A percentile compares a stretch with the other conserved stretches of the same genome.
Evolutionary conservation across 2,113 vertebrate genomes (phyloP).

Genomic region (Origma solitaria): DNA sequence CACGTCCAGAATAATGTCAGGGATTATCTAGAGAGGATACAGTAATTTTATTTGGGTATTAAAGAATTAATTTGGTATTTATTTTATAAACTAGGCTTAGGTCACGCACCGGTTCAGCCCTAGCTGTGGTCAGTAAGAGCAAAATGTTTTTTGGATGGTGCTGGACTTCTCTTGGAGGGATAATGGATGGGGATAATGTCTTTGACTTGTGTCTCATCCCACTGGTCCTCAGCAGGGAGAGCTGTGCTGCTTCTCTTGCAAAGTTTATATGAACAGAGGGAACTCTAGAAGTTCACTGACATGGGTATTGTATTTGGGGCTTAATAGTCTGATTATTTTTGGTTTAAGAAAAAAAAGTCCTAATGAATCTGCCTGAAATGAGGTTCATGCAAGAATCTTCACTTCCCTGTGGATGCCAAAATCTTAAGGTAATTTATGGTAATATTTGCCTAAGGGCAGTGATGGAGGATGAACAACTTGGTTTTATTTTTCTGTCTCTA

Average conservation of each 20-base stretch:
- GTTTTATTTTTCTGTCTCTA: neutral
- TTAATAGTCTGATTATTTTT: neutral
- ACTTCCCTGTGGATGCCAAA: neutral
- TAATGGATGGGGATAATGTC: no score
- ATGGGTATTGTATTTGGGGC: neutral
- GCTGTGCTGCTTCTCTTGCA: neutral
- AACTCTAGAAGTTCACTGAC: neutral
- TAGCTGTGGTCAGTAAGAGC: neutral
- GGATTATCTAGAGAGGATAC: neutral
- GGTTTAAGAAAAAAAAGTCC: neutral
- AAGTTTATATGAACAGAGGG: neutral
- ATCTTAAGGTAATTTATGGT: neutral
- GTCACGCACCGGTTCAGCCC: neutral
- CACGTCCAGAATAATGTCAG: neutral
- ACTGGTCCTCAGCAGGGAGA: neutral
- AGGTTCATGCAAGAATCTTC: neutral
- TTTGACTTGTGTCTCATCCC: neutral
- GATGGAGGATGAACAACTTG: neutral
- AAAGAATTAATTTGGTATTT: neutral
- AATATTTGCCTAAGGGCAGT: neutral
- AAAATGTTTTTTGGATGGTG: neutral
- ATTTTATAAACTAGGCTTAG: neutral
- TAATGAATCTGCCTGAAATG: neutral
- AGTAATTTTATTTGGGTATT: neutral
- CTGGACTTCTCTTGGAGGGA: neutral